Evolutionary conservation across 2,888 invertebrate species (phyloP), one percentile per base, ranked within the genome.

Genomic region (Lepidochitona cinerea): DNA sequence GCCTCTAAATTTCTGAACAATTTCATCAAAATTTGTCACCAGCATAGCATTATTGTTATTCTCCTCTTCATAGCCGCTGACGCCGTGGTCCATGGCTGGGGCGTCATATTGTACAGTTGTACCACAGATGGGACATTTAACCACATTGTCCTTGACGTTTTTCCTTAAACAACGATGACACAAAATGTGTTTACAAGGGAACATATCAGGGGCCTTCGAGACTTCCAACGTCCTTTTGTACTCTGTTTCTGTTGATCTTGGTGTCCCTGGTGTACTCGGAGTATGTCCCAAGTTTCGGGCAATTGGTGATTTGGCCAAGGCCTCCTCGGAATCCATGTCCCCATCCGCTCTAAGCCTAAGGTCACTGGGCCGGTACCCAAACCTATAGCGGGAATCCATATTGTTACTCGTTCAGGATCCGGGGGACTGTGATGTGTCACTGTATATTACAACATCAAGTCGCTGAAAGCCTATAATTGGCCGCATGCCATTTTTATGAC

Each of bases 181-280:
- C 29, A 87, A 74, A 33, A 84, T 81, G 78, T 87, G 87, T 14
- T 86, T 86, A 71, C 87, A 87, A 14, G 87, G 86, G 64, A 87
- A 87, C n/a, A 85, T 87, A 73, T 87, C 87, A 23, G 87, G 86
- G 2, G 86, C 85, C 35, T 83, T 79, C n/a, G 83, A 80, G 59
- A 84, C 82, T 54, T 85, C 83, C 6, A 87, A 79, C 59, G 81
- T 80, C 54, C 82, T 70, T n/a, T 81, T 78, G 73, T 85, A 86
- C 66, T 84, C 84, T 29, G 79, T 80, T 70, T 80, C 82, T 18
- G 18, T 49, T 18, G 49, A 49, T 59, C 59, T 23, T 7, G 9
- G 12, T 14, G 9, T 29, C 9, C 23, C 9, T 35, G 18, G 35
- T 18, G 35, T 66, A 23, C n/a, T 18, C 14, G 35, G 66, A 29